Evolutionary conservation across 2,797 vertebrate genomes (phyloP), one percentile per base, ranked within the genome.

Genomic region (Tokudaia tokunoshimensis): DNA sequence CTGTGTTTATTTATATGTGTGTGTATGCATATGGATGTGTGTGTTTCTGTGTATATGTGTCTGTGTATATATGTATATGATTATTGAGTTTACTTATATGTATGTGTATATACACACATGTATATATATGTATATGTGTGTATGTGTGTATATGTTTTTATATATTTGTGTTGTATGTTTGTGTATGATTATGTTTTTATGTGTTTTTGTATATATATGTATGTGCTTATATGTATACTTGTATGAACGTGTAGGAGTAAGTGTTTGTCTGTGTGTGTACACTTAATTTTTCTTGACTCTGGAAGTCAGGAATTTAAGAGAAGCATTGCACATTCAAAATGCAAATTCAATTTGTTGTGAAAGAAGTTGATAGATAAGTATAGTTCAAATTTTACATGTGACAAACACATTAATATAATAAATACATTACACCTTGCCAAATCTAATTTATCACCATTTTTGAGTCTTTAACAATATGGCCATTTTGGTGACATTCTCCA

Each of bases 391-490:
- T 37, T 92, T 84, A 61, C 1, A 88, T 44, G n/a, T 85, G 61
- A 41, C 59, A 90, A 79, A 57, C 55, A 47, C 14, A 34, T 24
- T 75, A 85, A 86, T 14, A 80, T 55, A 85, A 74, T 79, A 94
- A 95, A 59, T 85, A 44, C 0, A 47, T 72, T 78, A 2, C 0
- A 61, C 47, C 74, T 88, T 90, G 59, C 13, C 72, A 82, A 3
- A 72, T 50, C 59, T 89, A 85, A 91, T 70, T 0, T 1, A 67
- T 89, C 59, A 91, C 87, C n/a, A 83, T 80, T 79, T 95, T 50
- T 70, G 81, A 88, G 26, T 65, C 26, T 89, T 94, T 92, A 31
- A 44, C 50, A 93, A 84, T 83, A 67, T 19, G 52, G 34, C 81
- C 74, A 88, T 34, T 44, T 95, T 52, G 55, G 50, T 86, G 63